phyloP scores from a whole-genome alignment of 2,113 vertebrate species.

The Agelaius phoeniceus region DNA sequence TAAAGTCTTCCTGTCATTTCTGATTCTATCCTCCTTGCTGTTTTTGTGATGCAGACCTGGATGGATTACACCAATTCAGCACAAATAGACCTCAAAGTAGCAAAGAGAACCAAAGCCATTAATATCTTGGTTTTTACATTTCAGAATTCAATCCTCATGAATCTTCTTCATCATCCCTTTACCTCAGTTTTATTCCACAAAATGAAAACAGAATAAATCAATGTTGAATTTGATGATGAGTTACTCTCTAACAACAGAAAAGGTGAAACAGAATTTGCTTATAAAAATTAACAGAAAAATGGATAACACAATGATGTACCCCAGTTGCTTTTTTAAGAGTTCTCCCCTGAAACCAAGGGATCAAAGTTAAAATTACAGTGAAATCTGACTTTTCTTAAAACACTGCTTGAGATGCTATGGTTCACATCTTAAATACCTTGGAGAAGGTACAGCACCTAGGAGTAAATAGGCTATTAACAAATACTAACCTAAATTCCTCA shows the following conservation, averaged over 20 bases:
- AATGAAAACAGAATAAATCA: conserved; percentile 36
- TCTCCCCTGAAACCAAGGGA: background rate
- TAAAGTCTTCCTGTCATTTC: background rate
- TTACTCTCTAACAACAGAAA: background rate
- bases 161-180: conserved; percentile 11
- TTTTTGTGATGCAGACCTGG: background rate
- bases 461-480: background rate
- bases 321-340: background rate
- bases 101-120: background rate
- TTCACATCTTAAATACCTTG: background rate
- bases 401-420: background rate
- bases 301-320: background rate
- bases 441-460: background rate
- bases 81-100: conserved; percentile 15
- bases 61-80: conserved; percentile 29
- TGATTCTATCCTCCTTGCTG: background rate
- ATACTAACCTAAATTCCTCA: background rate
- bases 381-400: background rate
- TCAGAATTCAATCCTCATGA: conserved; percentile 2
- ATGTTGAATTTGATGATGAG: background rate
- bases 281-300: background rate
- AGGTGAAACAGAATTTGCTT: background rate
- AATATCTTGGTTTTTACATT: background rate
- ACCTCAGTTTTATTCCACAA: conserved; percentile 14
- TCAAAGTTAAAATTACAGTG: background rate